phyloP scores from a whole-genome alignment of 2,113 vertebrate species.

The Pelusios castaneus region DNA sequence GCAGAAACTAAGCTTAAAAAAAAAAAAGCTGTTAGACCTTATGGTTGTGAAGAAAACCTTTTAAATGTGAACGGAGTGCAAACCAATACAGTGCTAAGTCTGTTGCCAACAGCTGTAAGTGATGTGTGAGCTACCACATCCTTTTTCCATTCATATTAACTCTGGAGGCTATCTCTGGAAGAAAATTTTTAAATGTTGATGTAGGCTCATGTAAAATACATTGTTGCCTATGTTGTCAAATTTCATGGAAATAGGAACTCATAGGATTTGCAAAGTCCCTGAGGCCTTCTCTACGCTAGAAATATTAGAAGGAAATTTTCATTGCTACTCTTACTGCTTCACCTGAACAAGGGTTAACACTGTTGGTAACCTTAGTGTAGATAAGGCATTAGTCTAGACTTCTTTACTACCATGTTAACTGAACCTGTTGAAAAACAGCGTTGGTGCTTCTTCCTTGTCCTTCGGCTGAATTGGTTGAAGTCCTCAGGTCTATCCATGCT shows the following conservation, averaged over 20 bases:
- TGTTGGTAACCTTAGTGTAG: rapidly evolving
- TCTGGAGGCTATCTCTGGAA: background rate
- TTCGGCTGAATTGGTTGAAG: background rate
- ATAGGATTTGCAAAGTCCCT: background rate
- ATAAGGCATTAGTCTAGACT: background rate
- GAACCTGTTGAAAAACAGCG: background rate
- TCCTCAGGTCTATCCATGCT: background rate
- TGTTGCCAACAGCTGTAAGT: rapidly evolving
- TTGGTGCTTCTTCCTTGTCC: background rate
- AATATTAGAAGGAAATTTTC: background rate
- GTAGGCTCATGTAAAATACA: background rate
- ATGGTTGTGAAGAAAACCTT: background rate
- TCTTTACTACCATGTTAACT: background rate
- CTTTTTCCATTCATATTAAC: background rate
- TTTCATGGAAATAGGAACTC: background rate
- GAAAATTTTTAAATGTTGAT: background rate
- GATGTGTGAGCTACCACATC: background rate
- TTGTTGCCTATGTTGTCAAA: background rate
- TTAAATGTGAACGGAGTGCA: background rate
- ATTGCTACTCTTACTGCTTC: background rate
- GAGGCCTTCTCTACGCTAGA: background rate
- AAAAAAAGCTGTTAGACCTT: background rate
- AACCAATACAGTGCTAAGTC: background rate
- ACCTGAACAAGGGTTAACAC: background rate
- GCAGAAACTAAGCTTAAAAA: background rate